phyloP scores from a whole-genome alignment of 2,113 vertebrate species.

The Platichthys stellatus region DNA sequence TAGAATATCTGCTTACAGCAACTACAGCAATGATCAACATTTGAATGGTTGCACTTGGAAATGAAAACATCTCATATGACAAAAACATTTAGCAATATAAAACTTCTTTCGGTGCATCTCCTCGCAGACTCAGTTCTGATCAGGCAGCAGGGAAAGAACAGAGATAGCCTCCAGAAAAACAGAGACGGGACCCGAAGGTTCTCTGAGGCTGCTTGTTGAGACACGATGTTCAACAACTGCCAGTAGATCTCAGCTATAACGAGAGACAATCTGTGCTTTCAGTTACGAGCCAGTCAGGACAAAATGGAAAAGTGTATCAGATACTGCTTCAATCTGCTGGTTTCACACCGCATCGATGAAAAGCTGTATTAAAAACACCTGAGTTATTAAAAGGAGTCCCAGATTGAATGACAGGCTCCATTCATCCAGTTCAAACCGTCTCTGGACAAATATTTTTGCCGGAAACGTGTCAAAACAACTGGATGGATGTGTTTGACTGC shows the following conservation, averaged over 20 bases:
- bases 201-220: conserved; percentile 1
- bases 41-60: no score
- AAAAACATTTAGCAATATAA: no score
- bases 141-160: neutral
- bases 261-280: neutral
- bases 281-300: neutral
- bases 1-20: no score
- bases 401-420: neutral
- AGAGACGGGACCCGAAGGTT: no score
- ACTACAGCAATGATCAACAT: no score
- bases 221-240: neutral
- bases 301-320: no score
- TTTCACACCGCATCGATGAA: no score
- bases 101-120: neutral
- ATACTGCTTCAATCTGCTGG: no score
- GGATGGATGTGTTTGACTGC: conserved; percentile 35
- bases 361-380: no score
- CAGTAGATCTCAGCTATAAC: neutral
- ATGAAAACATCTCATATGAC: no score
- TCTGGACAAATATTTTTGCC: neutral
- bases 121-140: neutral
- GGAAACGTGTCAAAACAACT: conserved; percentile 33
- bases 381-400: no score
- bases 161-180: neutral
- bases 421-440: neutral